phyloP scores from a whole-genome alignment of 2,888 invertebrate genomes.

The Xestia sexstrigata region DNA sequence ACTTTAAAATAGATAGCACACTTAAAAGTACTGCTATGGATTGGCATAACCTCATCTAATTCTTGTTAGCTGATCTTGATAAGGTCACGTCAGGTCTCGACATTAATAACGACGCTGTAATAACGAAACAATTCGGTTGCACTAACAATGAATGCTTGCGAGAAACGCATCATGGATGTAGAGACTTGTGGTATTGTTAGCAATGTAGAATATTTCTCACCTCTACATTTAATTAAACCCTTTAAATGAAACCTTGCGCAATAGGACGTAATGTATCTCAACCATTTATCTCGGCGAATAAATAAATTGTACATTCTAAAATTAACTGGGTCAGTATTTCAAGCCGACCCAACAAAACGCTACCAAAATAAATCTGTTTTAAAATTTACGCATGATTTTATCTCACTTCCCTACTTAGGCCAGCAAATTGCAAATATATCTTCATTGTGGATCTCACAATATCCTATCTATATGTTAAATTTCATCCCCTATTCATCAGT shows the following conservation, averaged over 20 bases:
- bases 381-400: constrained; percentile 53
- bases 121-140: no score
- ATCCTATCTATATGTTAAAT: constrained; percentile 56
- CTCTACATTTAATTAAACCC: neutral
- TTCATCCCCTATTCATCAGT: constrained; percentile 35
- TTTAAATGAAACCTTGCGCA: neutral
- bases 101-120: no score
- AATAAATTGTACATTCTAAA: constrained; percentile 25
- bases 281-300: constrained; percentile 16
- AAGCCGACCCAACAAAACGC: constrained; percentile 18
- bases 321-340: constrained; percentile 29
- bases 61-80: neutral
- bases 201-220: no score
- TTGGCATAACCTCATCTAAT: neutral
- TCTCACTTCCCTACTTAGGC: constrained; percentile 30
- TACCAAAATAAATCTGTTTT: constrained; percentile 49
- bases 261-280: constrained; percentile 13
- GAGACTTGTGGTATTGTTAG: no score
- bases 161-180: no score
- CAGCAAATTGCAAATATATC: constrained; percentile 60
- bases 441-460: constrained; percentile 47
- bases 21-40: neutral
- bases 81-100: no score
- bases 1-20: neutral
- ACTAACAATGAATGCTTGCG: no score